A percentile compares a stretch with the other conserved stretches of the same genome.
Evolutionary conservation across 2,797 vertebrate species (phyloP).

Genomic region (Hypotaenidia okinawae): DNA sequence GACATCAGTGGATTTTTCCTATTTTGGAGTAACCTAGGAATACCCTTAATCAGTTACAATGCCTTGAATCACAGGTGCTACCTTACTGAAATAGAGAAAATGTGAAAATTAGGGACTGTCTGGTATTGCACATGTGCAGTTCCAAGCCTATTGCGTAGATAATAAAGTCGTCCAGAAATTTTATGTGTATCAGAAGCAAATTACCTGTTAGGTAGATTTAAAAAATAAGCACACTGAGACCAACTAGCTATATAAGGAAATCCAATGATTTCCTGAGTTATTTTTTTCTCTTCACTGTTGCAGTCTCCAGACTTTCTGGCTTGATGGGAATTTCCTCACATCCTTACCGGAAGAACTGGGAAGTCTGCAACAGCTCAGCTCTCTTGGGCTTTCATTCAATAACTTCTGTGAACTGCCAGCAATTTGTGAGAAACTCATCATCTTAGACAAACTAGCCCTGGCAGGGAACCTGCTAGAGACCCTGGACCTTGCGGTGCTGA

Average conservation of each 20-base stretch:
- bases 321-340: conserved; percentile 92
- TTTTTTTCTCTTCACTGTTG: not conserved
- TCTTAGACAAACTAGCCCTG: conserved; percentile 90
- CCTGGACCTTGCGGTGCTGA: conserved; percentile 83
- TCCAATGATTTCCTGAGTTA: not conserved
- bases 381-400: conserved; percentile 94
- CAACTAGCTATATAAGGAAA: not conserved
- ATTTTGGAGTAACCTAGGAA: not conserved
- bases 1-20: not conserved
- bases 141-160: not conserved
- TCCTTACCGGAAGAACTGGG: conserved; percentile 90
- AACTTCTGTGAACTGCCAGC: conserved; percentile 86
- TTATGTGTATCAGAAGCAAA: not conserved
- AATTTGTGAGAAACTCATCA: conserved; percentile 85
- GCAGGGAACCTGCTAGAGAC: conserved; percentile 88
- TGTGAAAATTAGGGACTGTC: not conserved
- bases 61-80: not conserved
- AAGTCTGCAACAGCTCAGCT: conserved; percentile 87
- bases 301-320: conserved; percentile 91
- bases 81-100: not conserved
- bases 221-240: not conserved
- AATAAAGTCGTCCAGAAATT: not conserved
- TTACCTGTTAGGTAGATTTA: not conserved
- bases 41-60: not conserved
- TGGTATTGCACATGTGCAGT: not conserved